Evolutionary conservation across 2,888 invertebrate genomes (phyloP), one percentile per base, ranked within the genome.

Genomic region (Tiliacea aurago): DNA sequence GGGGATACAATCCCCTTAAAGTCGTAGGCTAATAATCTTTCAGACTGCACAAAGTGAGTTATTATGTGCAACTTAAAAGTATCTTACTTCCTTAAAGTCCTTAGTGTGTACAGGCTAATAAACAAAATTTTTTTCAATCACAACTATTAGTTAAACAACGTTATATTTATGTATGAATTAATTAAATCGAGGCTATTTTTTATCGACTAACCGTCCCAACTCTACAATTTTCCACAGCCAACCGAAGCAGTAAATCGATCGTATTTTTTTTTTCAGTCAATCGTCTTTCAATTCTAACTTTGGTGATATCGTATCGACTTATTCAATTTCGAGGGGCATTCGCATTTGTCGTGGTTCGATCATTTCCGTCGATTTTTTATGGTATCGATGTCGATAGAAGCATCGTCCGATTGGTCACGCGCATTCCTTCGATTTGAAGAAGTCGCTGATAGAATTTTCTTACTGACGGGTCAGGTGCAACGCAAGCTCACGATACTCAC

Each of bases 261-360:
- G 91, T 89, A 87, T 86, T 92, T 94, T 94, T 59, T n/a, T 95
- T 94, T 94, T 92, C 90, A 91, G 87, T 89, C 92, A 93, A 93
- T 93, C 93, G 93, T 93, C 93, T 93, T 95, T 95, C 95, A 96
- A 95, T 95, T 95, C 94, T 88, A 90, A 87, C 92, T 92, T 94
- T 94, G 93, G 94, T 95, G 94, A 94, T 95, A 94, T 94, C 95
- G 94, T 95, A 94, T 94, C 95, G 94, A 93, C 89, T 95, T 95
- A 95, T 95, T 96, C 95, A 95, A 96, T 95, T 95, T 95, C 92
- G 89, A 90, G 88, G 91, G 90, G 91, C 88, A 92, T 93, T 93
- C 93, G 92, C 92, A 94, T 94, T 93, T 91, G 93, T 92, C 92
- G 92, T 91, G 93, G 92, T 92, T 87, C 85, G 91, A 93, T 92